Evolutionary conservation across 2,113 vertebrate species (phyloP).

Genomic region (Oreochromis niloticus): DNA sequence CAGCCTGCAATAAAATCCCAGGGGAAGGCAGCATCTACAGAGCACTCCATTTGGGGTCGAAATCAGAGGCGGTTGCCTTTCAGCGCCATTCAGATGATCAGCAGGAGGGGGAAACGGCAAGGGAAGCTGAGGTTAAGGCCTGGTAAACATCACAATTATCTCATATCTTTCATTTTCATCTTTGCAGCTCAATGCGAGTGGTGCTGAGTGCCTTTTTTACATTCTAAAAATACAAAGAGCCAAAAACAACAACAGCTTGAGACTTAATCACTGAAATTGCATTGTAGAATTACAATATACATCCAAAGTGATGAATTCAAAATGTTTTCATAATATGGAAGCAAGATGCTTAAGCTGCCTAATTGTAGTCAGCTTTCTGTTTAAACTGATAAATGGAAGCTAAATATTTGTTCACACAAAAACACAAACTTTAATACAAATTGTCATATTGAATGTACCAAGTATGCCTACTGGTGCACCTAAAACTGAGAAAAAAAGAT

Average conservation of each 20-base stretch:
- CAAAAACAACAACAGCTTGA: background rate
- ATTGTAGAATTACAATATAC: background rate
- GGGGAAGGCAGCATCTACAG: conserved; percentile 39
- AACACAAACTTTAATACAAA: conserved; percentile 17
- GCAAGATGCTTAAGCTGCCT: background rate
- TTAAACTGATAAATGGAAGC: conserved; percentile 17
- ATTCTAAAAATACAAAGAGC: background rate
- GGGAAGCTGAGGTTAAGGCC: conserved; percentile 29
- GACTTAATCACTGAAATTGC: conserved; percentile 31
- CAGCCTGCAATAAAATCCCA: conserved; percentile 49
- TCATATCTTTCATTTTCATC: conserved; percentile 24
- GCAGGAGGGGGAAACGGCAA: conserved; percentile 1
- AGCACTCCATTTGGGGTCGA: conserved; percentile 55
- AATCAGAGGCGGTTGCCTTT: conserved; percentile 45
- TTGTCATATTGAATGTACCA: background rate
- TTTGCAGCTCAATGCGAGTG: background rate
- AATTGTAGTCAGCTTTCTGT: conserved; percentile 30
- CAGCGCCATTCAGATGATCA: conserved; percentile 49
- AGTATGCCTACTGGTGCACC: background rate
- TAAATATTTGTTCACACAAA: conserved; percentile 9
- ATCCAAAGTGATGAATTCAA: conserved; percentile 1
- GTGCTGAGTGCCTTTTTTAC: background rate
- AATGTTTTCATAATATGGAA: background rate
- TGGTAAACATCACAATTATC: conserved; percentile 58
- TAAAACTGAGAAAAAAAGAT: background rate